Base-by-base conservation (phyloP, 2,888 invertebrate genomes). In the Sinodicranocentrus sp. region DNA sequence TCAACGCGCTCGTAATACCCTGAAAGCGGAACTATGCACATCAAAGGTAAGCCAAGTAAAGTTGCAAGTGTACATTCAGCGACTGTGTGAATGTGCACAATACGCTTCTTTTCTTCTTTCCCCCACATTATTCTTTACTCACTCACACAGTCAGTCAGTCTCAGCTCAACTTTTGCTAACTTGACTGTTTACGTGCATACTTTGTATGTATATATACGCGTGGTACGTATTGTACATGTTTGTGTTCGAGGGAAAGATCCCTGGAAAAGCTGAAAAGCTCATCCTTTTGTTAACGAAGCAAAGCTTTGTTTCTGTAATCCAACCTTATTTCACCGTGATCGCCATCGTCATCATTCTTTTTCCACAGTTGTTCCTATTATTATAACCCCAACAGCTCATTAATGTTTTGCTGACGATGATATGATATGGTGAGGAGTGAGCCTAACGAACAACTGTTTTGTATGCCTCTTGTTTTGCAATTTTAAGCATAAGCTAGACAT, bases 21-120 rank as follows among this genome's bases (percentile, higher is more conserved):
- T 72, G 48, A 85, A 82, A 88, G 86, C 76, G 67, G 86, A 87
- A 63, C 70, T 88, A 43, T 88, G 88, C 59, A 86, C 87, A 75
- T 87, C 88, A 82, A 87, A 87, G 88, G 88, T 88, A 86, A 44
- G 26, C 26, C 13, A 43, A 33, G n/a, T 68, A 39, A 67, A 59
- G 21, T 10, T 10, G 26, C n/a, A 65, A 43, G 39, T n/a, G n/a
- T 21, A 48, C 19, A 68, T 21, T 28, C 39, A 70, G 43, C 8
- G 21, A 44, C 8, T 70, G 26, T 70, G 48, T 67, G 39, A 59
- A 23, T 63, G 63, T 26, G 63, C n/a, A 21, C 25, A 23, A 25
- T 23, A 21, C 15, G 57, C 57, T 57, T 21, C 10, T 57, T 23
- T 17, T 6, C n/a, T 67, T 43, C 43, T 17, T 17, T 6, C n/a